phyloP scores from a whole-genome alignment of 2,113 vertebrate species.

The Lota lota region DNA sequence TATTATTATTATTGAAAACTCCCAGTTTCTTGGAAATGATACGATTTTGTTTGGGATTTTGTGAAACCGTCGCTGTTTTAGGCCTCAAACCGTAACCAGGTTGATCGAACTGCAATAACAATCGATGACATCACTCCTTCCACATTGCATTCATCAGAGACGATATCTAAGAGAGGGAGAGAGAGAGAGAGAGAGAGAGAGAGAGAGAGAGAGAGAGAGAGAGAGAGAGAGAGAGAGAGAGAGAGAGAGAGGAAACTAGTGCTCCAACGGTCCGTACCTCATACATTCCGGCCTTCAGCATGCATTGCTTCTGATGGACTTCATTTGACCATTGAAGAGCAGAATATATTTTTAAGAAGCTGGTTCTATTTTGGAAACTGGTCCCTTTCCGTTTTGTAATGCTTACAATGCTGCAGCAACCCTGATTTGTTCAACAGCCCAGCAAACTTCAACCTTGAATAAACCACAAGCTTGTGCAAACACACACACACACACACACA shows the following conservation, averaged over 20 bases:
- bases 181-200: conserved; percentile 22
- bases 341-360: conserved; percentile 30
- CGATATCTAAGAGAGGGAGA: conserved; percentile 30
- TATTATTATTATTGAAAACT: too few relatives aligned
- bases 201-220: too few relatives aligned
- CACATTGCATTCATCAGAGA: conserved; percentile 42
- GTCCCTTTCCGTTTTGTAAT: conserved; percentile 43
- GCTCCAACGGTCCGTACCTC: conserved; percentile 43
- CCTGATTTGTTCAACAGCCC: conserved; percentile 81
- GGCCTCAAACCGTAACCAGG: conserved; percentile 1
- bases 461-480: conserved; percentile 8
- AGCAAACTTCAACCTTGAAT: conserved; percentile 43
- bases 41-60: too few relatives aligned
- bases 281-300: conserved; percentile 50
- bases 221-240: too few relatives aligned
- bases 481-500: neutral
- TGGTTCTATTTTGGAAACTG: conserved; percentile 43
- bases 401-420: conserved; percentile 84
- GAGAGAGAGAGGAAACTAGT: conserved; percentile 17
- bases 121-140: conserved; percentile 30
- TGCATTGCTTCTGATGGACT: conserved; percentile 47
- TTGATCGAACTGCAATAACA: conserved; percentile 12
- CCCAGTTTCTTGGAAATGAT: too few relatives aligned
- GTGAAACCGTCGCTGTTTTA: too few relatives aligned
- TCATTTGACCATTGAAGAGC: conserved; percentile 33